Evolutionary conservation across 2,888 invertebrate genomes (phyloP).

Genomic region (Drosophila parthenogenetica): DNA sequence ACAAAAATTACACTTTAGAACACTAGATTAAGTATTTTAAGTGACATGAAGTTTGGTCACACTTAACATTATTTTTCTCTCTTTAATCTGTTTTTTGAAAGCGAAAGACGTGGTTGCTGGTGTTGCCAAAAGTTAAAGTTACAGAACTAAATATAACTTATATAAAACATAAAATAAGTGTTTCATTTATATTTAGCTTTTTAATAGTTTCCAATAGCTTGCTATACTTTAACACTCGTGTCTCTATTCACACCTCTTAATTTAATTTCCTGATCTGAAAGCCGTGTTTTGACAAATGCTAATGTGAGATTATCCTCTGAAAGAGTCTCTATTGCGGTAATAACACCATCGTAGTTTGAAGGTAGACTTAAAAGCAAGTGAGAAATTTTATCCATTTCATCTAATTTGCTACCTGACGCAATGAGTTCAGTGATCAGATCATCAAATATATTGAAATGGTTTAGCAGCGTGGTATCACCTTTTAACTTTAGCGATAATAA

Average conservation of each 20-base stretch:
- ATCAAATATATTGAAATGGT: conserved; percentile 6
- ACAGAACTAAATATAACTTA: too few relatives aligned
- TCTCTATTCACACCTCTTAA: conserved; percentile 19
- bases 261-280: conserved; percentile 32
- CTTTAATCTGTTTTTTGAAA: too few relatives aligned
- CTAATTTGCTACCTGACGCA: conserved; percentile 20
- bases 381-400: conserved; percentile 3
- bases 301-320: conserved; percentile 15
- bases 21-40: too few relatives aligned
- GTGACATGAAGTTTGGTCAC: too few relatives aligned
- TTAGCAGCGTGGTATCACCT: conserved; percentile 7
- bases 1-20: too few relatives aligned
- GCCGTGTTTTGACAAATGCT: conserved; percentile 33
- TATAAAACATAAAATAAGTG: too few relatives aligned
- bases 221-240: conserved; percentile 37
- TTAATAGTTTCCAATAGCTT: conserved; percentile 33
- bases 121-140: too few relatives aligned
- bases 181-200: too few relatives aligned
- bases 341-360: conserved; percentile 28
- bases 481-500: background rate
- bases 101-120: too few relatives aligned
- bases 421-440: background rate
- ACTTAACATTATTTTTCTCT: too few relatives aligned
- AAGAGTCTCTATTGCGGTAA: conserved; percentile 28
- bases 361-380: conserved; percentile 26